phyloP scores from a whole-genome alignment of 2,888 invertebrate species.

The Pinctada fucata region DNA sequence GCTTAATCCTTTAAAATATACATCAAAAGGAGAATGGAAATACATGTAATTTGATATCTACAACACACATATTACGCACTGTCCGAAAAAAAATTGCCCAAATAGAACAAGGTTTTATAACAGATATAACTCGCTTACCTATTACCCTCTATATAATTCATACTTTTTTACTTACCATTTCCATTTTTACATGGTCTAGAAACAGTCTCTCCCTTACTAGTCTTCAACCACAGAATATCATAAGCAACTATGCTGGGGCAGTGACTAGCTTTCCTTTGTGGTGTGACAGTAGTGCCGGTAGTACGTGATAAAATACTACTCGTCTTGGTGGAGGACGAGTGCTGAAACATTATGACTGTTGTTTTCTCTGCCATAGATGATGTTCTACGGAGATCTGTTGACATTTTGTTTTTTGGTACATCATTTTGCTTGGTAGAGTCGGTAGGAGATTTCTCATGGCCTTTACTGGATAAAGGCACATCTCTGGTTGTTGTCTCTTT shows the following conservation, averaged over 20 bases:
- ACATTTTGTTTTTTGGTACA: neutral
- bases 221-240: conserved; percentile 51
- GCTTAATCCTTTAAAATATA: neutral
- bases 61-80: too few species aligned
- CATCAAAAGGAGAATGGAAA: too few species aligned
- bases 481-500: conserved; percentile 4
- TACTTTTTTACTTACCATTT: conserved; percentile 16
- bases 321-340: neutral
- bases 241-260: conserved; percentile 53
- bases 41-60: too few species aligned
- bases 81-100: too few species aligned
- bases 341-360: neutral
- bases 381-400: neutral
- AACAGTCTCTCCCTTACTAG: conserved; percentile 11
- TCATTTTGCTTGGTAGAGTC: neutral
- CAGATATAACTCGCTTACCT: too few species aligned
- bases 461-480: neutral
- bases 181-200: conserved; percentile 22
- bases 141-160: too few species aligned
- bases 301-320: neutral
- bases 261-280: conserved; percentile 31
- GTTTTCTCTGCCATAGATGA: neutral
- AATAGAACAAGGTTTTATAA: too few species aligned
- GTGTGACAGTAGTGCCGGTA: neutral
- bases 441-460: neutral